Conservation (phyloP, 2,797 vertebrate species). For the Labroides dimidiatus region DNA sequence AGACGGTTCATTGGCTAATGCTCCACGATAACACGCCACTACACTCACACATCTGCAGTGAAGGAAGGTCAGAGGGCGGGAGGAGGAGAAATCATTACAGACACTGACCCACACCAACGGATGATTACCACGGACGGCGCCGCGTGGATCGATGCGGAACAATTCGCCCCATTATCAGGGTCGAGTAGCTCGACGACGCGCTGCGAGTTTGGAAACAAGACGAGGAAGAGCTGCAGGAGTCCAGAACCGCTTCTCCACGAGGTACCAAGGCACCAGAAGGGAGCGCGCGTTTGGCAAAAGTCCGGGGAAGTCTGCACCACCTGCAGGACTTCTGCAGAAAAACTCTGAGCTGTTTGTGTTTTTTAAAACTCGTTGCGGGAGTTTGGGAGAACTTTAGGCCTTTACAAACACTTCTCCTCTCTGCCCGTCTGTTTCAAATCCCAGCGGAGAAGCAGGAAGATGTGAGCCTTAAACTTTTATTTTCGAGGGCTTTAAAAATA, state of each 20-base stretch:
- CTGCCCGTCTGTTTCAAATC: background rate
- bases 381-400: background rate
- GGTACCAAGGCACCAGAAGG: background rate
- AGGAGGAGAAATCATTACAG: conserved; percentile 63
- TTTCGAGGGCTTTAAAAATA: background rate
- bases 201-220: background rate
- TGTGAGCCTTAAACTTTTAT: background rate
- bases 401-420: background rate
- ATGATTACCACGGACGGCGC: conserved; percentile 54
- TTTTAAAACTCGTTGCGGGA: background rate
- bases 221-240: conserved; percentile 24
- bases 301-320: too few relatives aligned
- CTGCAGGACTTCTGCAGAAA: background rate
- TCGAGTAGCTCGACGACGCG: conserved; percentile 35
- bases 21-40: conserved; percentile 78
- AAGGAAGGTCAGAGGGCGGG: conserved; percentile 80
- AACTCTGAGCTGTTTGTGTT: too few relatives aligned
- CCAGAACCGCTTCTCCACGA: background rate
- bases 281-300: background rate
- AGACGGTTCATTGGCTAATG: conserved; percentile 86
- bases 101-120: conserved; percentile 74
- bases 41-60: conserved; percentile 22
- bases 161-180: conserved; percentile 41
- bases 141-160: conserved; percentile 64
- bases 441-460: background rate